Percentiles rank a stretch among this genome's conserved stretches.
Conservation (phyloP, 2,797 vertebrate genomes). For the Anableps anableps region DNA sequence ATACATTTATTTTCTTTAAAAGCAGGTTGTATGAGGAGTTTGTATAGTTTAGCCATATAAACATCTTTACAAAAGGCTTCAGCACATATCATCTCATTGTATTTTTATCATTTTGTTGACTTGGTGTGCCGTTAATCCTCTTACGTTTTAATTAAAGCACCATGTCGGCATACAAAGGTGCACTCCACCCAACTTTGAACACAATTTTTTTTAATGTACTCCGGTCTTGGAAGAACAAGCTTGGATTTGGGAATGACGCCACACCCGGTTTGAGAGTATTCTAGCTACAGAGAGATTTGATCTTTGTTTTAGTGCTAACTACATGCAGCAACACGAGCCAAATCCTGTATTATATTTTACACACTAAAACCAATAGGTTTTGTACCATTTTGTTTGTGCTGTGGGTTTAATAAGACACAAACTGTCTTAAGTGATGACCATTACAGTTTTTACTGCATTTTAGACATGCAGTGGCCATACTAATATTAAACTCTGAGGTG, state of each 20-base stretch:
- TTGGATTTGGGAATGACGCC: neutral
- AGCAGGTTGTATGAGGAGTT: neutral
- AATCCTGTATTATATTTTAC: neutral
- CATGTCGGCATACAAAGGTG: neutral
- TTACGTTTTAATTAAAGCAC: neutral
- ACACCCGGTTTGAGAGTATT: neutral
- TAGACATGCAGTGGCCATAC: neutral
- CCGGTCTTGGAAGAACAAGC: neutral
- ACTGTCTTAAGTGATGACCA: neutral
- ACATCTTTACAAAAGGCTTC: neutral
- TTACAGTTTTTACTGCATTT: neutral
- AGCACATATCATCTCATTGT: neutral
- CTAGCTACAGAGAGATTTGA: neutral
- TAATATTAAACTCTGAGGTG: neutral
- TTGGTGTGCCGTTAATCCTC: neutral
- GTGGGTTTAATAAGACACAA: neutral
- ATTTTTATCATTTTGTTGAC: neutral
- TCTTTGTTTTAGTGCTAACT: neutral
- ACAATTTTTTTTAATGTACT: too few relatives aligned
- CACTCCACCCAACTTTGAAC: too few relatives aligned
- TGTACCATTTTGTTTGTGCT: neutral
- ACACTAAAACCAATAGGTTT: neutral
- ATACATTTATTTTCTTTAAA: neutral
- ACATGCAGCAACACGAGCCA: neutral
- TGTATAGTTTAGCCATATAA: neutral